These are phyloP conservation scores for Asobara japonica DNA, from an alignment of 1,140 invertebrate species.

Conservation along the genomic window DNA sequence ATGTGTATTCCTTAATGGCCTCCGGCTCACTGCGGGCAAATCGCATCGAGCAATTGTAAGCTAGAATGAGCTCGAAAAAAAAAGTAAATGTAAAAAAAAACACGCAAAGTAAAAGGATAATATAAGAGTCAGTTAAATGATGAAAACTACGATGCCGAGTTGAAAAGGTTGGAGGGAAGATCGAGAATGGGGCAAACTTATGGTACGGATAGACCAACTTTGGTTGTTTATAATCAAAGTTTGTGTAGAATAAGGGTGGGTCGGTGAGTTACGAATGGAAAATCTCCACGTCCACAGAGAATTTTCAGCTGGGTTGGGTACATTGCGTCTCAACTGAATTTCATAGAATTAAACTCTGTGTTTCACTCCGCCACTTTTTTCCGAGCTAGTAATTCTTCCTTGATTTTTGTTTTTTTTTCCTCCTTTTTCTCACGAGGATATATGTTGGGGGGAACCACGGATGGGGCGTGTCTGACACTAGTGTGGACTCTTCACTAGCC, in stretches of 20 bases:
- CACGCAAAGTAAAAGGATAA: background rate
- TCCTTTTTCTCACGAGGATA: no score
- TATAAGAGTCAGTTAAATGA: constrained; percentile 4
- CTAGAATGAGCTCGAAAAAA: constrained; percentile 8
- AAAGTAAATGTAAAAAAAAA: background rate
- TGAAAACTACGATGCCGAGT: background rate
- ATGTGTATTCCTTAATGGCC: constrained; percentile 50
- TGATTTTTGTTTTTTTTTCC: background rate
- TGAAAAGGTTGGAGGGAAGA: background rate
- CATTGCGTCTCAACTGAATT: background rate
- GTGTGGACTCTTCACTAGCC: background rate
- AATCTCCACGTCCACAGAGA: background rate
- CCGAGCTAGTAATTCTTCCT: background rate
- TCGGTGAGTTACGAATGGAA: background rate
- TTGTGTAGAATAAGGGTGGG: background rate
- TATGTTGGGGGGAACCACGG: background rate
- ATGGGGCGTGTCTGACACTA: background rate
- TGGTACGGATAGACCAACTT: constrained; percentile 4
- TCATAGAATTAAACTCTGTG: background rate
- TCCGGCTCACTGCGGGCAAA: constrained; percentile 34
- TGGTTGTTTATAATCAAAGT: constrained; percentile 19
- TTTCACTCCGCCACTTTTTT: background rate
- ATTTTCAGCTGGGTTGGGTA: background rate
- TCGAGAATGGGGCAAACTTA: constrained; percentile 1
- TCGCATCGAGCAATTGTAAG: constrained; percentile 31